Evolutionary conservation across 2,888 invertebrate species (phyloP), one percentile per base, ranked within the genome.

Genomic region (Drosophila hamatofila): DNA sequence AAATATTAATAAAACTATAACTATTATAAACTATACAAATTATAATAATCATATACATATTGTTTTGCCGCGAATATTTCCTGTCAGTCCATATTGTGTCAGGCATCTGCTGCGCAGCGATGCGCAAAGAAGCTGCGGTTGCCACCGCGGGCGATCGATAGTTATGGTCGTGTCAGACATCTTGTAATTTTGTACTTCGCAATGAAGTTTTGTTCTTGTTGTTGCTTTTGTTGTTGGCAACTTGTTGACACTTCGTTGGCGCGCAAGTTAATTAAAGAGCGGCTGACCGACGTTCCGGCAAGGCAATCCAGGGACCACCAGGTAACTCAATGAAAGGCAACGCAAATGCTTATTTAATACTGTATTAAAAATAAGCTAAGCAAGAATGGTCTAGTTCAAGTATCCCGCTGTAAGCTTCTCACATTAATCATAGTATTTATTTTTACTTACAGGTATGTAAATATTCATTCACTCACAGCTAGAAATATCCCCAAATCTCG

Each of bases 161-260:
- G 79, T 80, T 86, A 88, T 83, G 90, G 89, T 87, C 75, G 78
- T 86, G 80, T 89, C 76, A 78, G 89, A 87, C 82, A 82, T 90
- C 77, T 84, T 91, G 81, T 88, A 87, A 84, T 85, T 89, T 80
- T 78, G 78, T 85, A 78, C 80, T 79, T 75, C 57, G 66, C 60
- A 44, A 71, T 66, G 74, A 74, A 72, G 30, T 7, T 49, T 49
- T 27, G 25, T 25, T 21, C 16, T 37, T 37, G 11, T 74, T 80
- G 68, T 46, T 62, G 41, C 49, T 54, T 46, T 77, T 78, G 80
- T 68, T 85, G 82, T 77, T 86, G 76, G 88, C 81, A 89, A 90
- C 91, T 91, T 91, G 87, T 91, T 91, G 91, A 92, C 92, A 91
- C 91, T 91, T 91, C 89, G 90, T 88, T 91, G 92, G 90, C 82